Conservation (phyloP, 2,888 invertebrate species). For the Lamellibrachia columna region DNA sequence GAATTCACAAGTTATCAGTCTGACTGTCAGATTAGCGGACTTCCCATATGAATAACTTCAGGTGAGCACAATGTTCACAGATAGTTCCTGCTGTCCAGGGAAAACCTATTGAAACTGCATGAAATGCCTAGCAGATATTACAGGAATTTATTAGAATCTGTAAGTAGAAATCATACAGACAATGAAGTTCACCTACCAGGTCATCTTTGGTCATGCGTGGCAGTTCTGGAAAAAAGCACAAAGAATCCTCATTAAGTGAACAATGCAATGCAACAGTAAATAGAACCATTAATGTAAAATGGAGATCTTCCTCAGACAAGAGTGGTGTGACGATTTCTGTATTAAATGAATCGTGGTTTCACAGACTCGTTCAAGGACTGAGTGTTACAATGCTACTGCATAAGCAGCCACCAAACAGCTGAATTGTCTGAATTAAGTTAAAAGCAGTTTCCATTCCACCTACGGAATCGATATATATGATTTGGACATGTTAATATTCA, state of each 20-base stretch:
- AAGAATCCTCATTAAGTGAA: neutral
- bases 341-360: neutral
- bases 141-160: no score
- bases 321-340: neutral
- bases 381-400: neutral
- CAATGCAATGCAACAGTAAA: neutral
- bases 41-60: neutral
- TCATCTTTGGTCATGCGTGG: slow-evolving; percentile 12
- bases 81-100: neutral
- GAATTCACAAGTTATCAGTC: neutral
- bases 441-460: neutral
- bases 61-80: neutral
- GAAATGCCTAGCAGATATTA: neutral
- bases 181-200: neutral
- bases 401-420: neutral
- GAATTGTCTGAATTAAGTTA: neutral
- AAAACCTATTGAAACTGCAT: neutral
- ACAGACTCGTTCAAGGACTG: neutral
- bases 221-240: neutral
- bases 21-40: neutral
- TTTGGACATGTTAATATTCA: neutral
- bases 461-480: neutral
- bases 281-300: neutral
- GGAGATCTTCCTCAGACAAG: neutral
- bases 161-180: neutral